These are phyloP conservation scores for Sander lucioperca DNA, from an alignment of 2,113 vertebrate genomes.

Conservation along the genomic window DNA sequence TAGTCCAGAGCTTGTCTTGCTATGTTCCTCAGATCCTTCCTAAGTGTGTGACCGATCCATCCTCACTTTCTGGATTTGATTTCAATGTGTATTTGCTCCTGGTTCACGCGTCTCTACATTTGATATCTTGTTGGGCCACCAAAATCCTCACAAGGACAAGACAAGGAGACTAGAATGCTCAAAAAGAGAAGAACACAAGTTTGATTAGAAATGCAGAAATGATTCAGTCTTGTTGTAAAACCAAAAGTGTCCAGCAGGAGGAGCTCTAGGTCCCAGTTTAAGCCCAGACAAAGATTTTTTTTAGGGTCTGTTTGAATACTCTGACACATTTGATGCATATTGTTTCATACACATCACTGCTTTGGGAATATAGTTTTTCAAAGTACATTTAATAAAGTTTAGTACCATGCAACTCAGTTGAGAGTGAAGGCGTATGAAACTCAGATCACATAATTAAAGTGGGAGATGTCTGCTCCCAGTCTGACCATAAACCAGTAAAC, in stretches of 20 bases:
- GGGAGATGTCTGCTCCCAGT: not conserved
- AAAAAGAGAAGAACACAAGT: no score
- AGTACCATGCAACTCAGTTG: not conserved
- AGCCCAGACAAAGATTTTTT: constrained; percentile 2
- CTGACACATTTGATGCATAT: not conserved
- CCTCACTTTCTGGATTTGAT: no score
- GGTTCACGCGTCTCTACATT: no score
- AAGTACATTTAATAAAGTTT: not conserved
- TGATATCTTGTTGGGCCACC: no score
- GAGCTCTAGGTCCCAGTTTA: not conserved
- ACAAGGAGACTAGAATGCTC: not conserved
- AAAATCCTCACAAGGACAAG: no score
- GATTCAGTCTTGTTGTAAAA: not conserved
- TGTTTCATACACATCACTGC: not conserved
- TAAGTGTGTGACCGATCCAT: no score
- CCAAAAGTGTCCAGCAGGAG: constrained; percentile 31
- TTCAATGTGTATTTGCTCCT: no score
- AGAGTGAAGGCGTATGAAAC: not conserved
- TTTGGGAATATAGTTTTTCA: not conserved
- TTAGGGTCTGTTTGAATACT: not conserved
- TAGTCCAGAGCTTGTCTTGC: no score
- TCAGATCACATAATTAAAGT: not conserved
- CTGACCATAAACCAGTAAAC: not conserved
- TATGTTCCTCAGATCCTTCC: no score
- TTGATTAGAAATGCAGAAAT: not conserved